These are phyloP conservation scores for Gallinago jamesoni DNA, from an alignment of 2,113 vertebrate genomes.

Conservation along the genomic window DNA sequence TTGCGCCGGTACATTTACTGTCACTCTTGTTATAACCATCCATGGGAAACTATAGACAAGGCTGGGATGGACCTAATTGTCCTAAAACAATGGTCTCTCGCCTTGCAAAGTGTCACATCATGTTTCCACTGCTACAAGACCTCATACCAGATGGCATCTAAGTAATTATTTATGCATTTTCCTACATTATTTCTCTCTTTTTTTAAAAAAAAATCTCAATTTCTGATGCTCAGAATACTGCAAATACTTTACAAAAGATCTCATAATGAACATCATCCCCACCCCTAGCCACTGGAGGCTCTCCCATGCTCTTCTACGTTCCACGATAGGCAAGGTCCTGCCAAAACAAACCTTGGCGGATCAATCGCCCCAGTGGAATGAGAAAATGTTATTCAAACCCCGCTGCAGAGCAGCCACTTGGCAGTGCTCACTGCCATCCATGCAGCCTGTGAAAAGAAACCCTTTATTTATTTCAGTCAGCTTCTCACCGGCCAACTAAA, in stretches of 20 bases:
- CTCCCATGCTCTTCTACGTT: neutral
- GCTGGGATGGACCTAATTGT: neutral
- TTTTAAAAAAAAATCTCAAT: neutral
- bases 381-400: conserved; percentile 23
- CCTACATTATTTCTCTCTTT: neutral
- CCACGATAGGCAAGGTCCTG: neutral
- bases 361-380: neutral
- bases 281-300: neutral
- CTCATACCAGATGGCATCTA: neutral
- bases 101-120: neutral
- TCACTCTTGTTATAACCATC: neutral
- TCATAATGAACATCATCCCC: neutral
- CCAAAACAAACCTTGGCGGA: neutral
- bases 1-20: neutral
- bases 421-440: neutral
- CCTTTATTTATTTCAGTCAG: neutral
- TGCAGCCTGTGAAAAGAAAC: neutral
- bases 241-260: neutral
- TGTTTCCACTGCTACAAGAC: neutral
- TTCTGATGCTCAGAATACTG: neutral
- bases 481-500: neutral
- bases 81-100: neutral
- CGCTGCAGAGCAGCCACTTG: neutral
- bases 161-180: neutral
- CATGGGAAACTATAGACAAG: neutral